Base-by-base conservation (phyloP, 2,888 invertebrate genomes). In the Chesias legatella region DNA sequence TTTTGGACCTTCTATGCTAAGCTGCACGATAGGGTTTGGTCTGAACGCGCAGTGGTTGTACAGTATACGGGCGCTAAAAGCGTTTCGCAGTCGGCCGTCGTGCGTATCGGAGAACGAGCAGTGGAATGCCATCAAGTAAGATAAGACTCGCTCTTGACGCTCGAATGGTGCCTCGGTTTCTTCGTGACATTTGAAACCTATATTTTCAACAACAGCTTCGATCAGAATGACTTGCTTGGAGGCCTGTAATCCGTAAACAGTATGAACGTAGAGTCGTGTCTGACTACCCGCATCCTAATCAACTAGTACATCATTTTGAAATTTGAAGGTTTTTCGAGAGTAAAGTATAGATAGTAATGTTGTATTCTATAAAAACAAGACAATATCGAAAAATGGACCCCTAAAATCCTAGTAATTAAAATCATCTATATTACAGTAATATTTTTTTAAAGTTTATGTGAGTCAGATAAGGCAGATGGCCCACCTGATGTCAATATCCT, bases 41-140 rank as follows among this genome's bases (percentile, higher is more conserved):
- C 22, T 40, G 38, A 31, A 33, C 30, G 24, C 25, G 22, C 33
- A 35, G 13, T 23, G 33, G 52, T 60, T 57, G 63, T 72, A 61
- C 66, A 63, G 66, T 72, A 76, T 75, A 78, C 75, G 81, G 79
- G 77, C 78, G 76, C 78, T 86, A 85, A 85, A 85, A 86, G 86
- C 86, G 80, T 85, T 86, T 86, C 80, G 83, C 84, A 85, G 86
- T 84, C 79, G 79, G 71, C 75, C 74, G 79, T 78, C 81, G 82
- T 84, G 80, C 82, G 83, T 86, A 84, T 84, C 85, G 79, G 73
- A 72, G 72, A 73, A 63, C 76, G 75, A 70, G 79, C 81, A 69
- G 56, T 73, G 83, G 86, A 86, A 88, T 88, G 85, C 82, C 82
- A 82, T 84, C 83, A 77, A 76, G 78, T 65, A 76, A 84, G 86